These are phyloP conservation scores for Sphyrna mokarran DNA, from an alignment of 2,113 vertebrate species.

Conservation along the genomic window DNA sequence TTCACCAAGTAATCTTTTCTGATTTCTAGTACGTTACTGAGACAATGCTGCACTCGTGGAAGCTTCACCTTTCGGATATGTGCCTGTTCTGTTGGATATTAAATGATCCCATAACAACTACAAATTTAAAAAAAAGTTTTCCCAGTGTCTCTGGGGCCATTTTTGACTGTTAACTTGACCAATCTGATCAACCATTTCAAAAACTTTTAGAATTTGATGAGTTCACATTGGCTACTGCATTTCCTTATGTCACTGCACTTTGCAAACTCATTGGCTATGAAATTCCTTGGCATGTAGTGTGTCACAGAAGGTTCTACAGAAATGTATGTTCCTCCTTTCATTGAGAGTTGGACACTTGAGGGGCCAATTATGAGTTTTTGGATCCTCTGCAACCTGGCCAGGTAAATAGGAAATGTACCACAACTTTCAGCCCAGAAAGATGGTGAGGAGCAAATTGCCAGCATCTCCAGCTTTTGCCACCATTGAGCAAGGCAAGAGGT, in stretches of 20 bases:
- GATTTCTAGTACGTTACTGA: neutral
- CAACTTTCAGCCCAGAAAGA: neutral
- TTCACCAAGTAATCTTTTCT: too few species aligned
- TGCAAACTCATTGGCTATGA: neutral
- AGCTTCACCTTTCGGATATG: neutral
- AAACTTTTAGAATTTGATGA: neutral
- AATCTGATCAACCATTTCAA: too few species aligned
- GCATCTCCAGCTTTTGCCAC: neutral
- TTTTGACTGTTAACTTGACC: neutral
- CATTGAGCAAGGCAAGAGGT: neutral
- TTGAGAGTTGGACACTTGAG: neutral
- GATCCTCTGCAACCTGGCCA: neutral
- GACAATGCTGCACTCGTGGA: neutral
- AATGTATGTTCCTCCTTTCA: neutral
- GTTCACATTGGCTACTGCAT: neutral
- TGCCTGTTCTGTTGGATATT: neutral
- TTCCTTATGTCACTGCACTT: neutral
- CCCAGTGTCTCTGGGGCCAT: neutral
- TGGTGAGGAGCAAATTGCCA: neutral
- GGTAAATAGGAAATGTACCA: neutral
- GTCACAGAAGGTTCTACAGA: neutral
- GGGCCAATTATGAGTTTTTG: neutral
- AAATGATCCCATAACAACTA: neutral
- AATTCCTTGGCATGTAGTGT: neutral
- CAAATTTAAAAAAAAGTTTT: neutral